These are phyloP conservation scores for Phorcus lineatus DNA, from an alignment of 2,888 invertebrate species.

Conservation along the genomic window DNA sequence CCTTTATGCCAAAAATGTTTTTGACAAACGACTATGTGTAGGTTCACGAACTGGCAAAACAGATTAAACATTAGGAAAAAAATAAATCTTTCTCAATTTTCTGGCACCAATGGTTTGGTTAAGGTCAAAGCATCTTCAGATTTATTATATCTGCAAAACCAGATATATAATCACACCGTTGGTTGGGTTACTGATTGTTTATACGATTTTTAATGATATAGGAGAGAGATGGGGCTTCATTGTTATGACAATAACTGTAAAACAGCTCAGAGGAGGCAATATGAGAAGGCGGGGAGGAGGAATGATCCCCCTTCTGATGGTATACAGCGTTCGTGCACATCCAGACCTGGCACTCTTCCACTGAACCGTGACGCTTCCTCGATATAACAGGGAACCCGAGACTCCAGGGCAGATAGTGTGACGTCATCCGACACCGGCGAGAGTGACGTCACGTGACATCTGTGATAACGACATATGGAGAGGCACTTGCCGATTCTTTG, in stretches of 20 bases:
- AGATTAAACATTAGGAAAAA: too few relatives aligned
- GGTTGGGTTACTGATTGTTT: too few relatives aligned
- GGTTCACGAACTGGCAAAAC: too few relatives aligned
- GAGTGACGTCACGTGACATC: slow-evolving; percentile 7
- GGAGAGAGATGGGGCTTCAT: background rate
- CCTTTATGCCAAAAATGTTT: too few relatives aligned
- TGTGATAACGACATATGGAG: background rate
- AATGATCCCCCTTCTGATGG: background rate
- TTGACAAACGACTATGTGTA: too few relatives aligned
- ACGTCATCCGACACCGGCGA: background rate
- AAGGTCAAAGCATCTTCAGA: too few relatives aligned
- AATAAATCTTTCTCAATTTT: too few relatives aligned
- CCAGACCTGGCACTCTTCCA: background rate
- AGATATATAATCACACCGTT: too few relatives aligned
- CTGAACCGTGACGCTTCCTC: background rate
- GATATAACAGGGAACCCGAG: background rate
- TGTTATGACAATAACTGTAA: background rate
- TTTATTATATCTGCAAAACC: too few relatives aligned
- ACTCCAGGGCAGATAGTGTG: background rate
- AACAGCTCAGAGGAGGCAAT: background rate
- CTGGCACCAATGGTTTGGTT: too few relatives aligned
- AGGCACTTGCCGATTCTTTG: too few relatives aligned
- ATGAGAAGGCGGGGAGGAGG: background rate
- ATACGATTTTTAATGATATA: too few relatives aligned
- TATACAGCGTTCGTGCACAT: background rate